Evolutionary conservation across 1,140 invertebrate species (phyloP), one percentile per base, ranked within the genome.

Genomic region (Hormaphis cornu): DNA sequence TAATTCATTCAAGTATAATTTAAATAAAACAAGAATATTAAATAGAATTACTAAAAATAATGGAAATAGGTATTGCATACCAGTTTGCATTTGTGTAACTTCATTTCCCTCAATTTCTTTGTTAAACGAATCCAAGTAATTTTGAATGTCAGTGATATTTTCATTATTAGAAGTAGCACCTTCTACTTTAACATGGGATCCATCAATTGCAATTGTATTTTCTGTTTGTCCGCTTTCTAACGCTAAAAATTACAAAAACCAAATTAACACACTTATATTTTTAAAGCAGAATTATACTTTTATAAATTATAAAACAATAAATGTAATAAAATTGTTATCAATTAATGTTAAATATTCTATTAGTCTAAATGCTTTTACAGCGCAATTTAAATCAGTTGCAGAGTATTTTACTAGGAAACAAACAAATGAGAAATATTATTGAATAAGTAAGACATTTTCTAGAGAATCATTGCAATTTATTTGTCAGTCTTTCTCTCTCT

Each of bases 121-220:
- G 74, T 93, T 89, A 75, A 92, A 91, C 4, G 88, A 88, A 63
- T 87, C 88, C 46, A 93, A 79, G 74, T 92, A 92, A 63, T 88
- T 88, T 74, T 92, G 89, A 73, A 91, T 89, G 73, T 90, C 88
- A 33, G 84, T 86, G 16, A 89, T 85, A 71, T 79, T 81, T 74
- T 85, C 82, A n/a, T 73, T 72, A 72, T 70, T 69, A 24, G 70
- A 71, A 20, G 70, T 33, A 24, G 70, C 16, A 30, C 48, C 35
- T 16, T 66, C 50, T 1, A 66, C 7, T 3, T 66, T 66, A 35
- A 66, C 48, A 20, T 48, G 59, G 18, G 22, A 16, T 5, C 26
- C 42, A 48, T 48, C 61, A 24, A 66, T 66, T 48, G 59, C 50
- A 42, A 66, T 66, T 16, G 61, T 50, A 46, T 33, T 66, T 66